Conservation (phyloP, 1,140 invertebrate species). For the Rhopalosiphum maidis region DNA sequence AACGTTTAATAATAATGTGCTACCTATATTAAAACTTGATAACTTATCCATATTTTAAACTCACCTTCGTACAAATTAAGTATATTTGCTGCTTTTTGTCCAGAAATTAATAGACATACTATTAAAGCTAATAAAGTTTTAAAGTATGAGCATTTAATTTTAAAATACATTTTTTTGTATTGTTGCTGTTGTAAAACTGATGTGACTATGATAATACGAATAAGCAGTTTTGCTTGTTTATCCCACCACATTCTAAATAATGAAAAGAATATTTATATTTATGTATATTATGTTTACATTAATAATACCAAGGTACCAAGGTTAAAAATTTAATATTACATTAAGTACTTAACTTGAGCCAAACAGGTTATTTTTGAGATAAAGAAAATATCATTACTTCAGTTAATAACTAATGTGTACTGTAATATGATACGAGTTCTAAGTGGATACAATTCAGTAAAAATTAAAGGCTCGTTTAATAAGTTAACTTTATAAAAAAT, state of each 20-base stretch:
- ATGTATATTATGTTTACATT: not conserved
- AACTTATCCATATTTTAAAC: not conserved
- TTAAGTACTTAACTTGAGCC: not conserved
- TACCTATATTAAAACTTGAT: not conserved
- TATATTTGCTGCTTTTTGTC: not conserved
- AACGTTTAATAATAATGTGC: not conserved
- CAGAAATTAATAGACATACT: not conserved
- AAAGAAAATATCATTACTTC: not conserved
- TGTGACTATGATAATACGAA: not conserved
- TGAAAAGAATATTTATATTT: not conserved
- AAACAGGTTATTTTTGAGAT: not conserved
- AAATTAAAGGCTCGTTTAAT: no score
- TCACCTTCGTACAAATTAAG: conserved; percentile 9
- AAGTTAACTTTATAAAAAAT: no score
- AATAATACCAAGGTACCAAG: not conserved
- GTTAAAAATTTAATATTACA: not conserved
- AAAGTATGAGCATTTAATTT: not conserved
- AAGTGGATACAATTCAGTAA: no score
- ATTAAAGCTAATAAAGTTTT: not conserved
- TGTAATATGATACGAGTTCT: not conserved
- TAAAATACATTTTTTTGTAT: not conserved
- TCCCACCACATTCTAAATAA: not conserved
- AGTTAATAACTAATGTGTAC: not conserved
- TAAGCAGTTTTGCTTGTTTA: not conserved
- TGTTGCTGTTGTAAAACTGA: not conserved